These are phyloP conservation scores for Oscarella lobularis DNA, from an alignment of 37 sponge, comb jelly and placozoan genomes.

Conservation along the genomic window DNA sequence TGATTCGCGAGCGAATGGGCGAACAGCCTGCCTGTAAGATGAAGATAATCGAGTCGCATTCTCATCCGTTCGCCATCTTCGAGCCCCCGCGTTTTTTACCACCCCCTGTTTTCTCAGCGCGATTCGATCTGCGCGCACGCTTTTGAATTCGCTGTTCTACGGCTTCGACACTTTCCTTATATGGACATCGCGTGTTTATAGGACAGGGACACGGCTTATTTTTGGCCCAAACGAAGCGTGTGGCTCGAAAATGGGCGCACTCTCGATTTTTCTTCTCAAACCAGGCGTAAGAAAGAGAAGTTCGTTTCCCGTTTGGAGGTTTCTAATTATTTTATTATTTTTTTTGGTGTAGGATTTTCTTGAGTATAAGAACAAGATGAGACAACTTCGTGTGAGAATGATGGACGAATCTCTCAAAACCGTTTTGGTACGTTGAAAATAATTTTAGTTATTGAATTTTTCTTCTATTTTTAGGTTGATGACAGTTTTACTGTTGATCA, in stretches of 20 bases:
- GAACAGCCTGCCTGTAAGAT: slow-evolving; percentile 32
- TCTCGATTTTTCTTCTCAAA: slow-evolving; percentile 82
- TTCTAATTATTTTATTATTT: not conserved
- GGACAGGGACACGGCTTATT: slow-evolving; percentile 87
- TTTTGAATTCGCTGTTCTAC: too few species aligned
- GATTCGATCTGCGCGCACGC: too few species aligned
- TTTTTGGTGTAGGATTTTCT: slow-evolving; percentile 51
- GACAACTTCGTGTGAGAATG: slow-evolving; percentile 84
- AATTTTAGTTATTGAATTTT: not conserved
- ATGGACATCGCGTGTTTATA: too few species aligned
- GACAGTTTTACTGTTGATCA: slow-evolving; percentile 93
- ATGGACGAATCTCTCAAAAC: slow-evolving; percentile 86
- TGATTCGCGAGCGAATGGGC: slow-evolving; percentile 66
- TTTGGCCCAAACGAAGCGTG: slow-evolving; percentile 62
- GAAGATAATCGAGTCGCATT: too few species aligned
- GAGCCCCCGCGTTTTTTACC: too few species aligned
- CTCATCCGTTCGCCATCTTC: too few species aligned
- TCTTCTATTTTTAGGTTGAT: slow-evolving; percentile 45
- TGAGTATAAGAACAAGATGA: slow-evolving; percentile 84
- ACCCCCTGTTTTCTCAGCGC: too few species aligned
- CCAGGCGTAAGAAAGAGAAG: slow-evolving; percentile 59
- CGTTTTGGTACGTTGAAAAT: slow-evolving; percentile 36
- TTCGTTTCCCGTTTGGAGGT: not conserved
- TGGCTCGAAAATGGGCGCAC: slow-evolving; percentile 91
- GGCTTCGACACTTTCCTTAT: too few species aligned